A percentile compares a stretch with the other conserved stretches of the same genome.
Evolutionary conservation across 2,888 invertebrate genomes (phyloP).

Genomic region (Hypolimnas misippus): DNA sequence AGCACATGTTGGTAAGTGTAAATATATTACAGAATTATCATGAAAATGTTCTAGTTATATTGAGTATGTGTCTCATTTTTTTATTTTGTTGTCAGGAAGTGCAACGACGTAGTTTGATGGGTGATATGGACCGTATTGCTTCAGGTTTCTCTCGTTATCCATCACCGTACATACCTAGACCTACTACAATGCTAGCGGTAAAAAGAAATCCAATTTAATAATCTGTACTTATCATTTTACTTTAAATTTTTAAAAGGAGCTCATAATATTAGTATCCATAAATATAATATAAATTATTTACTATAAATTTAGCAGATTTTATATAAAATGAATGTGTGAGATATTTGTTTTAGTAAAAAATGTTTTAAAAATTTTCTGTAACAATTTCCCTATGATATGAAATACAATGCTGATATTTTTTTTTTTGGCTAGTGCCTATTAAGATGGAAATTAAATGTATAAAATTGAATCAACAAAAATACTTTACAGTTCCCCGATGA

Average conservation of each 20-base stretch:
- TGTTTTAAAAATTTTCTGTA: no score
- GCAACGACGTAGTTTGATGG: constrained; percentile 76
- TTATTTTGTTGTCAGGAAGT: constrained; percentile 62
- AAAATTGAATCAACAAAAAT: no score
- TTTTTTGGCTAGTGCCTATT: no score
- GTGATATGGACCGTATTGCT: constrained; percentile 49
- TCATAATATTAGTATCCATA: no score
- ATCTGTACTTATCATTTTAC: neutral
- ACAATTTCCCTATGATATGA: no score
- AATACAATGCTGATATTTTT: no score
- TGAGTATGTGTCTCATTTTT: constrained; percentile 4
- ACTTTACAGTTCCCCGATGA: constrained; percentile 67
- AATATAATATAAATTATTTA: no score
- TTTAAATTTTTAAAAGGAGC: neutral
- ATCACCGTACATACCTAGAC: constrained; percentile 35
- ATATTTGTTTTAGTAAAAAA: no score
- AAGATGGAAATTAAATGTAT: no score
- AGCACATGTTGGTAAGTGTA: constrained; percentile 82
- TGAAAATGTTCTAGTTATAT: neutral
- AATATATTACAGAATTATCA: neutral
- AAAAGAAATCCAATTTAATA: neutral
- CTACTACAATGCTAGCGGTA: constrained; percentile 39
- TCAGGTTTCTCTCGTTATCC: constrained; percentile 33
- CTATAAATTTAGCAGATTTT: no score
- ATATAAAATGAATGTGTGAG: no score